Evolutionary conservation across 2,113 vertebrate genomes (phyloP), one percentile per base, ranked within the genome.

Genomic region (Protobothrops mucrosquamatus): DNA sequence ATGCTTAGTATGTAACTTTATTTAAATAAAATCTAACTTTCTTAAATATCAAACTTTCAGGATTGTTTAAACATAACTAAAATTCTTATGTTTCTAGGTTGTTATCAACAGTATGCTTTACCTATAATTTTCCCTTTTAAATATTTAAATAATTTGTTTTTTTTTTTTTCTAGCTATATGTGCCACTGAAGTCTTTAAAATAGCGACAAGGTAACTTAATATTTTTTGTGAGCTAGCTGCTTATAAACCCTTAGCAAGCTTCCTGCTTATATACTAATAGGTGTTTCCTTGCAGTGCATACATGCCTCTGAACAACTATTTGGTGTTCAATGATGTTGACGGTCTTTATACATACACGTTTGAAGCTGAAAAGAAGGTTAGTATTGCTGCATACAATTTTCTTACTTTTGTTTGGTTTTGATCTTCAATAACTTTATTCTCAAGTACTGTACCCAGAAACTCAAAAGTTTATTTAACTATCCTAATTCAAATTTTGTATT

Each of bases 181-280:
- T 0, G 98, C 99, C 95, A 98, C 98, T 18, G 99, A 99, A 96
- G 99, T 99, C 96, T 99, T 99, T 97, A 99, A 99, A 98, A 99
- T 99, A 96, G 99, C 99, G 85, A 98, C 99, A 96, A 99, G 98
- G 99, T 99, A 97, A 97, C 97, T 90, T 0, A 85, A 2, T 87
- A 34, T 92, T 96, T 95, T 89, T 89, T 69, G 34, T 6, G 74
- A 88, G 85, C 5, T 89, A 26, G 4, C 1, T 51, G 74, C 15
- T 93, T 88, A 51, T 94, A 94, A 95, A 92, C 39, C 2, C 22
- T 90, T 87, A 92, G 91, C 0, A 0, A 91, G 29, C 4, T 69
- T 95, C 94, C 34, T 81, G 74, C 74, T 81, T 43, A 20, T 81
- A 43, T 39, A 22, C 18, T 81, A 81, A 81, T 39, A 81, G 7